Percentiles rank a stretch among this genome's conserved stretches.
These are phyloP conservation scores for Mythimna impura DNA, from an alignment of 2,888 invertebrate genomes.

Conservation along the genomic window DNA sequence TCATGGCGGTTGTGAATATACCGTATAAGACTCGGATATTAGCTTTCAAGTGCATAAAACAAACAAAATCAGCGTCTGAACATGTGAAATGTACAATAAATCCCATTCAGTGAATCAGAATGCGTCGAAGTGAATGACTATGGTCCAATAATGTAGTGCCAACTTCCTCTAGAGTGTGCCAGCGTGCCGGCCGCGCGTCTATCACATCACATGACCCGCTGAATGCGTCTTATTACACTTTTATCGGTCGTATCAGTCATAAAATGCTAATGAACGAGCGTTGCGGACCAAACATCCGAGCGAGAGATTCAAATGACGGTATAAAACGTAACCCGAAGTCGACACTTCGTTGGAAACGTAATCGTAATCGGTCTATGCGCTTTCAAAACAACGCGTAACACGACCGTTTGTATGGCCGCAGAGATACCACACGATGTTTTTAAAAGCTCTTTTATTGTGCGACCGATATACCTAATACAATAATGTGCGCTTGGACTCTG, in stretches of 20 bases:
- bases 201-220: conserved; percentile 87
- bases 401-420: conserved; percentile 82
- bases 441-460: conserved; percentile 89
- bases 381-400: conserved; percentile 89
- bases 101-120: conserved; percentile 82
- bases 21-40: conserved; percentile 67
- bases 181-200: conserved; percentile 81
- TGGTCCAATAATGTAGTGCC: conserved; percentile 81
- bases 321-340: conserved; percentile 90
- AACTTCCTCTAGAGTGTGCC: conserved; percentile 81
- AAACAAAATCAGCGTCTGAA: conserved; percentile 76
- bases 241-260: conserved; percentile 90
- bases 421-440: conserved; percentile 86
- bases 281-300: conserved; percentile 90
- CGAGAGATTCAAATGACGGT: conserved; percentile 89
- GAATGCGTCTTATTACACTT: conserved; percentile 90
- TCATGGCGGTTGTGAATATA: conserved; percentile 62
- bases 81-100: conserved; percentile 79
- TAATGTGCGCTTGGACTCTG: conserved; percentile 54
- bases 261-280: conserved; percentile 90
- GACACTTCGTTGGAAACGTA: conserved; percentile 89
- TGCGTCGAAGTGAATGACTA: conserved; percentile 80
- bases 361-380: conserved; percentile 87
- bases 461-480: conserved; percentile 76
- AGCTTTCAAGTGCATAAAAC: conserved; percentile 73